Conservation (phyloP, 2,113 vertebrate species). For the Mesocricetus auratus region DNA sequence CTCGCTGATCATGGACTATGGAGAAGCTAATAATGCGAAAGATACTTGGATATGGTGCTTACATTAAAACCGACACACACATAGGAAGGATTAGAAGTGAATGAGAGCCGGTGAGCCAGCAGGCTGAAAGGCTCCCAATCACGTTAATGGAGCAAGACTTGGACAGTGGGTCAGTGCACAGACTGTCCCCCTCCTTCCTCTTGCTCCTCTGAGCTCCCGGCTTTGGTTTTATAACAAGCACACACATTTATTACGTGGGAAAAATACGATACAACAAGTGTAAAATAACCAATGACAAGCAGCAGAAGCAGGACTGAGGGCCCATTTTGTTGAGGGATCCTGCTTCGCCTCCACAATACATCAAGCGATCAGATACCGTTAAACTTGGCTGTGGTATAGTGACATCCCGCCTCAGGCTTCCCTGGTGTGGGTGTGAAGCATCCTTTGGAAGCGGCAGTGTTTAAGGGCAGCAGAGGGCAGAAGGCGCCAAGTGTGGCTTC, state of each 20-base stretch:
- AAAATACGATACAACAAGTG: background rate
- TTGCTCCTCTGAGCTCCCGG: background rate
- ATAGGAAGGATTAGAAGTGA: background rate
- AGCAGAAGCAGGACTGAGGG: background rate
- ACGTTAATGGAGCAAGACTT: background rate
- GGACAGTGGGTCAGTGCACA: too few species aligned
- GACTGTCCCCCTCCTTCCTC: background rate
- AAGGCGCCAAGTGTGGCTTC: constrained; percentile 54
- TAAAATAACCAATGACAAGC: background rate
- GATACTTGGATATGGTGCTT: background rate
- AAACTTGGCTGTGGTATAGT: accelerated
- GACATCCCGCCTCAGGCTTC: background rate
- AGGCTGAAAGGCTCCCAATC: background rate
- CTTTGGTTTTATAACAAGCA: background rate
- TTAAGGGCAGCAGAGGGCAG: background rate
- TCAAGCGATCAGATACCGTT: background rate
- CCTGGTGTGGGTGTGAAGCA: constrained; percentile 64
- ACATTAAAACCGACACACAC: constrained; percentile 31
- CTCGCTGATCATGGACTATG: background rate
- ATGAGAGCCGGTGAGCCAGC: background rate
- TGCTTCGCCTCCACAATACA: accelerated
- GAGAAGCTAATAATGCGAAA: background rate
- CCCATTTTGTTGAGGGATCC: background rate
- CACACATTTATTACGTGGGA: background rate
- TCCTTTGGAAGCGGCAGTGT: constrained; percentile 65